These are phyloP conservation scores for Cettia cetti DNA, from an alignment of 2,113 vertebrate species.

Conservation along the genomic window DNA sequence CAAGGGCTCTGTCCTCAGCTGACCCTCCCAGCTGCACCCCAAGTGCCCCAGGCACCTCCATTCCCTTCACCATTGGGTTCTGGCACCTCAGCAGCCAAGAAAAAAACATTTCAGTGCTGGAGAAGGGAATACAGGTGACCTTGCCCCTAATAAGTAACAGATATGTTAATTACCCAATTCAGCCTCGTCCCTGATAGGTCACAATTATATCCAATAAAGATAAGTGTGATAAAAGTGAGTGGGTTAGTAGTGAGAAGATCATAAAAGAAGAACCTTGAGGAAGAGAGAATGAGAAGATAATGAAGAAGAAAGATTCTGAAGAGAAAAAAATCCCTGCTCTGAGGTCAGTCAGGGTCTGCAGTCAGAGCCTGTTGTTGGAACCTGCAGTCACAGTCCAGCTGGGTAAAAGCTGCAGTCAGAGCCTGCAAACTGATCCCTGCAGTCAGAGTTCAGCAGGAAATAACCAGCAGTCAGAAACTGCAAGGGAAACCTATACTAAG, in stretches of 20 bases:
- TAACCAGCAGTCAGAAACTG: background rate
- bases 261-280: background rate
- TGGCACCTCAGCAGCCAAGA: background rate
- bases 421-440: background rate
- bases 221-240: background rate
- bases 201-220: background rate
- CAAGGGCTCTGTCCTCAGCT: background rate
- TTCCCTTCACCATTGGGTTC: background rate
- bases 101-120: background rate
- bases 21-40: no score
- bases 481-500: background rate
- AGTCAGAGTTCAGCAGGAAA: background rate
- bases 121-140: background rate
- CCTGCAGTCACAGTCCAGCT: no score
- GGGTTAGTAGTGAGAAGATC: background rate
- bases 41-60: accelerated
- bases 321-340: background rate
- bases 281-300: background rate
- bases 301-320: background rate
- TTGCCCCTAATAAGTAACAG: background rate
- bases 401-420: no score
- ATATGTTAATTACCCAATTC: no score
- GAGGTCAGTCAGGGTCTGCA: background rate
- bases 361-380: no score
- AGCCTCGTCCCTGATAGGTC: background rate